Evolutionary conservation across 2,888 invertebrate genomes (phyloP).

Genomic region (Andrena bucephala): DNA sequence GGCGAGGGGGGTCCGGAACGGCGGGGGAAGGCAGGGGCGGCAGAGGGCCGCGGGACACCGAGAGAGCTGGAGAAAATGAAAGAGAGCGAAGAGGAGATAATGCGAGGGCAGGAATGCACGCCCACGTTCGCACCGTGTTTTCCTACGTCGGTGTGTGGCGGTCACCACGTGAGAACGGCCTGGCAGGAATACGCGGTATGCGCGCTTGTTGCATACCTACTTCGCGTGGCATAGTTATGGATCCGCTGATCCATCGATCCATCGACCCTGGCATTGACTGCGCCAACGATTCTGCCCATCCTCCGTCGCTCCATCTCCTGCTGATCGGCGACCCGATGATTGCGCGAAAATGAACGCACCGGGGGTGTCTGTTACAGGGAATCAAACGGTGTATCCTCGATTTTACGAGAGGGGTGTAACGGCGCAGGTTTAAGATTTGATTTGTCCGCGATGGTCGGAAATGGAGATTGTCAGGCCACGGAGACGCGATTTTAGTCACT

Average conservation of each 20-base stretch:
- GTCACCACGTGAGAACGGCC: conserved; percentile 78
- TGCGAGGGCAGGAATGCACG: conserved; percentile 83
- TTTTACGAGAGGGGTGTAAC: too few species aligned
- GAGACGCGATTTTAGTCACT: too few species aligned
- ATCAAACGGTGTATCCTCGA: not conserved
- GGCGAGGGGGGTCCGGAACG: conserved; percentile 19
- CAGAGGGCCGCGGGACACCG: conserved; percentile 11
- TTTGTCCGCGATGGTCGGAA: too few species aligned
- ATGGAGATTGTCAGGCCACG: too few species aligned
- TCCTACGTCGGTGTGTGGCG: conserved; percentile 76
- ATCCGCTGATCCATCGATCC: conserved; percentile 70
- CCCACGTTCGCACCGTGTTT: conserved; percentile 82
- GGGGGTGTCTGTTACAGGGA: too few species aligned
- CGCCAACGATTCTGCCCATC: conserved; percentile 5
- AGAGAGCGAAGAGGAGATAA: conserved; percentile 75
- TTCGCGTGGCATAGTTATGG: conserved; percentile 76
- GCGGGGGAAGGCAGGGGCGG: conserved; percentile 5
- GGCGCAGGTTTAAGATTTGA: too few species aligned
- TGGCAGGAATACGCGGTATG: conserved; percentile 76
- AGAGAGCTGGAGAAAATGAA: conserved; percentile 46
- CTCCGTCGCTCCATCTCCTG: conserved; percentile 1
- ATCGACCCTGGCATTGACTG: conserved; percentile 56
- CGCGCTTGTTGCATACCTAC: conserved; percentile 79
- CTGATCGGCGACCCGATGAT: not conserved
- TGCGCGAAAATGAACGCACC: conserved; percentile 3